Evolutionary conservation across 2,888 invertebrate genomes (phyloP).

Genomic region (Lysandra coridon): DNA sequence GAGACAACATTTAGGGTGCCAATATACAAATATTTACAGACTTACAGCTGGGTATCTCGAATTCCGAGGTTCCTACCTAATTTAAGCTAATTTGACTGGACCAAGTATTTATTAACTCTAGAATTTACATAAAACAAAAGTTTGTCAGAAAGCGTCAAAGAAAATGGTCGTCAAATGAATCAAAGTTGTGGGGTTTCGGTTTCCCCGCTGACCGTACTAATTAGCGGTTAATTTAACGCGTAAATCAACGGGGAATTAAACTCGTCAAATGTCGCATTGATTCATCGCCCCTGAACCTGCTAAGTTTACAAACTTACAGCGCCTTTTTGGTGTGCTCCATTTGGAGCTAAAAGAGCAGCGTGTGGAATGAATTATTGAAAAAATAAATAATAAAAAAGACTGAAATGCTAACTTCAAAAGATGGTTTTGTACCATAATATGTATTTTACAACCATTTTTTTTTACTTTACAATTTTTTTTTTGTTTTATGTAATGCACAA

Average conservation of each 20-base stretch:
- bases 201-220: constrained; percentile 43
- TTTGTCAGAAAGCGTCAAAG: not conserved
- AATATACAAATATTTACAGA: too few relatives aligned
- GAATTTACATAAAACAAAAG: not conserved
- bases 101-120: not conserved
- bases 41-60: too few relatives aligned
- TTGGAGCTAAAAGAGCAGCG: not conserved
- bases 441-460: too few relatives aligned
- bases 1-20: too few relatives aligned
- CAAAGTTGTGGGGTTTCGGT: constrained; percentile 38
- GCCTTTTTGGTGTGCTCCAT: constrained; percentile 15
- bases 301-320: constrained; percentile 29
- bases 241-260: constrained; percentile 42
- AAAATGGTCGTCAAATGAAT: constrained; percentile 17
- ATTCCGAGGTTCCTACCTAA: too few relatives aligned
- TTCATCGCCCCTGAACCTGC: constrained; percentile 41
- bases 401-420: too few relatives aligned
- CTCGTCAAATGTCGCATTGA: constrained; percentile 42
- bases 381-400: too few relatives aligned
- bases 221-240: constrained; percentile 38
- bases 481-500: too few relatives aligned
- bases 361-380: too few relatives aligned
- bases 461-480: too few relatives aligned
- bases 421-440: too few relatives aligned
- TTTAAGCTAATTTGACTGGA: too few relatives aligned